Conservation (phyloP, 1,140 invertebrate genomes). For the Ctenoplectra terminalis region DNA sequence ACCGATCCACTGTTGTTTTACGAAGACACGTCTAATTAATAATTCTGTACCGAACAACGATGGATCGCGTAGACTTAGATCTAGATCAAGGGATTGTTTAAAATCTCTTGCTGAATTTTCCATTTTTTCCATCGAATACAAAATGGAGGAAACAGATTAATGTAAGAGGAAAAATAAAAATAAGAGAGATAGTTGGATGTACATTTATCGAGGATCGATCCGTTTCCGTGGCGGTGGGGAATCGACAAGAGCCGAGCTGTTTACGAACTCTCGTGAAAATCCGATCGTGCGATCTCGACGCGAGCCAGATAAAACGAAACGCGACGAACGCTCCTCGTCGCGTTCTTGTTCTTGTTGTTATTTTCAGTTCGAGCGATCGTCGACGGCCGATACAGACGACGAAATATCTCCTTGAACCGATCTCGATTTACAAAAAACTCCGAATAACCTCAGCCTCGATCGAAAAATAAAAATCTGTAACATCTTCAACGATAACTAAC, state of each 20-base stretch:
- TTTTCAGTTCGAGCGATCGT: slow-evolving; percentile 48
- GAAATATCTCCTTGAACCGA: not conserved
- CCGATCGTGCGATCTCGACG: slow-evolving; percentile 33
- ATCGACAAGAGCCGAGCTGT: not conserved
- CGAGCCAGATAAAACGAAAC: slow-evolving; percentile 25
- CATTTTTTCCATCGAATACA: not conserved
- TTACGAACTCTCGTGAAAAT: slow-evolving; percentile 17
- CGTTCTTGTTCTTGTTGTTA: slow-evolving; percentile 29
- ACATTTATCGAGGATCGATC: not conserved
- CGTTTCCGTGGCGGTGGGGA: slow-evolving; percentile 5
- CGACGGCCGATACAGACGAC: not conserved
- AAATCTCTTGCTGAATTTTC: not conserved
- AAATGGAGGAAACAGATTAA: not conserved
- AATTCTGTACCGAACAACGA: not conserved
- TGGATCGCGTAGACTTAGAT: not conserved
- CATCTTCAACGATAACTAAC: not conserved
- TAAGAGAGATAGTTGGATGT: too few relatives aligned
- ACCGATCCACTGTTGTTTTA: not conserved
- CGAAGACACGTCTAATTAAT: too few relatives aligned
- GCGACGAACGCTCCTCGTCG: slow-evolving; percentile 39
- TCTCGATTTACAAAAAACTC: not conserved
- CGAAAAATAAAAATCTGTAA: too few relatives aligned
- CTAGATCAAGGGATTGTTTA: not conserved
- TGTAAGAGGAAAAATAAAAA: too few relatives aligned
- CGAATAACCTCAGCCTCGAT: not conserved